phyloP scores from a whole-genome alignment of 2,113 vertebrate genomes.

The Cricetomys ansorgei region DNA sequence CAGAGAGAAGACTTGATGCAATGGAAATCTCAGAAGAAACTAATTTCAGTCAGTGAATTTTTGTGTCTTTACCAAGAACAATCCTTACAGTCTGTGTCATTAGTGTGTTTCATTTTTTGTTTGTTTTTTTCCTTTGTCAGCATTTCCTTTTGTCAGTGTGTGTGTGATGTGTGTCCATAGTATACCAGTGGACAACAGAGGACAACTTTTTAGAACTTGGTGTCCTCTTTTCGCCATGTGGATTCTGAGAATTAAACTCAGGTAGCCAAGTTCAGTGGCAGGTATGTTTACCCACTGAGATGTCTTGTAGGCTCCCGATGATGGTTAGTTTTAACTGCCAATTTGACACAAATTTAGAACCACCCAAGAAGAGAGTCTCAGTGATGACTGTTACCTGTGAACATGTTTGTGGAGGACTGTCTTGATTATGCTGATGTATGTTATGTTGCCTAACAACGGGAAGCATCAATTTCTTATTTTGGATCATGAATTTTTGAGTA shows the following conservation, averaged over 20 bases:
- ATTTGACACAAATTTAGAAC: not conserved
- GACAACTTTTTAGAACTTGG: not conserved
- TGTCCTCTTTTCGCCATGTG: not conserved
- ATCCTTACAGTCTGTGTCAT: not conserved
- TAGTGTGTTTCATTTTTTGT: no score
- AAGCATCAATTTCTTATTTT: not conserved
- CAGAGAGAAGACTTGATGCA: not conserved
- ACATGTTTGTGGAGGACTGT: not conserved
- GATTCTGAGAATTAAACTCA: not conserved
- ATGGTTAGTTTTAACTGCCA: not conserved
- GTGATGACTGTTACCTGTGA: not conserved
- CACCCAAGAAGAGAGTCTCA: not conserved
- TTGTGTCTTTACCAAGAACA: not conserved
- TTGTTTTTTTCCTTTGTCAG: no score
- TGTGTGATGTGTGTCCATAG: not conserved
- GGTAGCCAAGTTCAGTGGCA: not conserved
- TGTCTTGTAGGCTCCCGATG: not conserved
- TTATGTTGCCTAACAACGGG: not conserved
- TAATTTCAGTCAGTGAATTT: not conserved
- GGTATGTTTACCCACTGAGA: not conserved
- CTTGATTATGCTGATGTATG: not conserved
- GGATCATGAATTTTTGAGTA: not conserved
- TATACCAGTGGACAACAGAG: not conserved
- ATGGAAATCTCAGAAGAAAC: not conserved
- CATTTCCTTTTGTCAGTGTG: no score